Conservation (phyloP, 2,797 vertebrate genomes). For the Alauda arvensis region DNA sequence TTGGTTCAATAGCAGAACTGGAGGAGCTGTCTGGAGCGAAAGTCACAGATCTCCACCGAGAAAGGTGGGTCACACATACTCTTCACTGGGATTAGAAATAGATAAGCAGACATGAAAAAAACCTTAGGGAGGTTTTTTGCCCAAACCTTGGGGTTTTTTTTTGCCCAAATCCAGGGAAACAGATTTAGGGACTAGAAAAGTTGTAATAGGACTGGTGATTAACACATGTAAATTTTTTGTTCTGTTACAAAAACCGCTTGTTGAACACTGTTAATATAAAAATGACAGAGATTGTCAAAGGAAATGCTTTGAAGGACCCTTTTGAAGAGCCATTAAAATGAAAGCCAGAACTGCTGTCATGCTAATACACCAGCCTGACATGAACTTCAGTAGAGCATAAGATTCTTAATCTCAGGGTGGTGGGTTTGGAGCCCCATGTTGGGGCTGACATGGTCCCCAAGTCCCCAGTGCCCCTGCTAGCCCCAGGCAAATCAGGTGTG, state of each 20-base stretch:
- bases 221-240: background rate
- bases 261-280: background rate
- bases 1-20: constrained; percentile 89
- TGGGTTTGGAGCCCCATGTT: too few relatives aligned
- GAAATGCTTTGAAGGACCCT: background rate
- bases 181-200: background rate
- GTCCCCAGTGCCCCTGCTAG: too few relatives aligned
- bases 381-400: too few relatives aligned
- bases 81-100: background rate
- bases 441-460: too few relatives aligned
- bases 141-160: background rate
- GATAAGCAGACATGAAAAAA: background rate
- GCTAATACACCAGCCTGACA: too few relatives aligned
- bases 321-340: background rate
- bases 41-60: constrained; percentile 91
- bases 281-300: background rate
- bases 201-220: background rate
- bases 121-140: rapidly evolving
- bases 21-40: constrained; percentile 86
- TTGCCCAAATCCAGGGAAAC: background rate
- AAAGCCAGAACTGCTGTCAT: background rate
- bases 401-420: too few relatives aligned
- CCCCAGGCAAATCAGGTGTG: too few relatives aligned
- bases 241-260: background rate
- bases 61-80: constrained; percentile 76